phyloP scores from a whole-genome alignment of 2,797 vertebrate species.

The Centroberyx gerrardi region DNA sequence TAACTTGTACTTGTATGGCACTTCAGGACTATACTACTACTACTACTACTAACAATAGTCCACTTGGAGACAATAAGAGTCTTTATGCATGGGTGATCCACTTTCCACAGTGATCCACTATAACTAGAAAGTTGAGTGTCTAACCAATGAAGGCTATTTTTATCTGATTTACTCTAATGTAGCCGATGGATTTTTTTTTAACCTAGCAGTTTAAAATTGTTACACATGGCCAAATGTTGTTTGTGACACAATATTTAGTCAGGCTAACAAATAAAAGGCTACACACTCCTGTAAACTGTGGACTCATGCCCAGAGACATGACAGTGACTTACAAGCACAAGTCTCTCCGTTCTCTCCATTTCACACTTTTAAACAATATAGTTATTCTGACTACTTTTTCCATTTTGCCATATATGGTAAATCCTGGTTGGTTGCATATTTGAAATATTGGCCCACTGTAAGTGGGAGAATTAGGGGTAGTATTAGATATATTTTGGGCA shows the following conservation, averaged over 20 bases:
- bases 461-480: neutral
- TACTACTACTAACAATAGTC: neutral
- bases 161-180: slow-evolving; percentile 31
- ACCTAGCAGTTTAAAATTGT: slow-evolving; percentile 10
- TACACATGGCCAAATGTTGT: neutral
- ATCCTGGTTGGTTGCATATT: too few species aligned
- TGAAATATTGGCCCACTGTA: too few species aligned
- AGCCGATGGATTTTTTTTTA: slow-evolving; percentile 25
- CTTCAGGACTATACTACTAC: slow-evolving; percentile 2
- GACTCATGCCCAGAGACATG: neutral
- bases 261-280: neutral
- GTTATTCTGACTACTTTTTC: neutral
- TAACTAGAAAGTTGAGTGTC: neutral
- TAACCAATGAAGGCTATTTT: slow-evolving; percentile 25
- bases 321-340: slow-evolving; percentile 12
- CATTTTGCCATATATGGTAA: too few species aligned
- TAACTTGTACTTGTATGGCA: neutral
- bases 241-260: neutral
- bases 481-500: neutral
- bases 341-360: slow-evolving; percentile 23
- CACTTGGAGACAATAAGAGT: neutral
- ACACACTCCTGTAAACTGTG: neutral
- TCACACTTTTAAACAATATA: neutral
- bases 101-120: neutral
- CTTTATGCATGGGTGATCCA: neutral